Conservation (phyloP, 2,888 invertebrate genomes). For the Aplocera efformata region DNA sequence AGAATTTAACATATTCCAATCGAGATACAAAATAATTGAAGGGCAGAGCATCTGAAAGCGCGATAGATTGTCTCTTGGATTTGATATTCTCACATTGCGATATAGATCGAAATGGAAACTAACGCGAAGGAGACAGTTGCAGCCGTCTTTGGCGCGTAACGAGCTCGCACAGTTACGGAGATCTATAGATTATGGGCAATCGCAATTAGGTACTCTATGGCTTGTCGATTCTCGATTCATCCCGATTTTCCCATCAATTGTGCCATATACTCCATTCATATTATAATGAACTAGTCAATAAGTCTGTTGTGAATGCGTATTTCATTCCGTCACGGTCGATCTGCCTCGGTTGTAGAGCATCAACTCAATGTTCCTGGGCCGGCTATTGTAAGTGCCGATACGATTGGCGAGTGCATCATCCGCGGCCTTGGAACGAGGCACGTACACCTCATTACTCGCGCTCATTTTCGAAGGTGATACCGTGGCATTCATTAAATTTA, state of each 20-base stretch:
- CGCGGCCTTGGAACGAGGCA: constrained; percentile 8
- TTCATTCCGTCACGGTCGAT: constrained; percentile 28
- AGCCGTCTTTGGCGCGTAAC: constrained; percentile 5
- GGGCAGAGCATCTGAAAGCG: not conserved
- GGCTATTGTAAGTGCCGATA: constrained; percentile 18
- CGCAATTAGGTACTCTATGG: constrained; percentile 8
- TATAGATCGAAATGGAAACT: not conserved
- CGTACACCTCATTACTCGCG: constrained; percentile 14
- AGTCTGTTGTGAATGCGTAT: constrained; percentile 22
- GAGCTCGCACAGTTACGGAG: constrained; percentile 1
- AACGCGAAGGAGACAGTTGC: not conserved
- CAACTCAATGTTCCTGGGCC: constrained; percentile 16
- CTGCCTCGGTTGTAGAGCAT: constrained; percentile 27
- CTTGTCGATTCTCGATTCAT: constrained; percentile 14
- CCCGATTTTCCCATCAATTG: constrained; percentile 31
- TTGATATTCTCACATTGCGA: not conserved
- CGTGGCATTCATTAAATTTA: constrained; percentile 66
- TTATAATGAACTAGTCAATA: constrained; percentile 31
- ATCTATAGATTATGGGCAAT: constrained; percentile 3
- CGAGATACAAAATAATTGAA: not conserved
- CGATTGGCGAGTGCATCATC: constrained; percentile 6
- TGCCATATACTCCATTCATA: constrained; percentile 29
- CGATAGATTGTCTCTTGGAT: not conserved
- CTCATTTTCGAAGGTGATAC: constrained; percentile 40
- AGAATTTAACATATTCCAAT: not conserved